phyloP scores from a whole-genome alignment of 2,797 vertebrate species.

The Macropus fuliginosus region DNA sequence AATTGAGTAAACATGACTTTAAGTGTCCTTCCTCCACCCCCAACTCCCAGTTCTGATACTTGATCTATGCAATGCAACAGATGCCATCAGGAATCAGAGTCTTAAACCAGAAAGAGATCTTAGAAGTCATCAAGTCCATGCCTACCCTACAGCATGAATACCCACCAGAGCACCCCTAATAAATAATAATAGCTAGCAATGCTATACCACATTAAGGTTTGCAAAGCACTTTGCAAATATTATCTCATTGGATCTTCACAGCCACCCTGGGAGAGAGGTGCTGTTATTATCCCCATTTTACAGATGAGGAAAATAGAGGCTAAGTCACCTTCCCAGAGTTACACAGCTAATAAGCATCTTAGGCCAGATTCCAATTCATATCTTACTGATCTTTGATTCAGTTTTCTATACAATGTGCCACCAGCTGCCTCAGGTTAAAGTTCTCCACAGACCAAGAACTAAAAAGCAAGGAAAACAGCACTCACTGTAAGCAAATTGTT shows the following conservation, averaged over 20 bases:
- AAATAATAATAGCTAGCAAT: neutral
- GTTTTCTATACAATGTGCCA: neutral
- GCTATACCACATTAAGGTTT: neutral
- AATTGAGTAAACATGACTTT: slow-evolving; percentile 17
- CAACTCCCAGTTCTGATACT: neutral
- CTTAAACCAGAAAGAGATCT: neutral
- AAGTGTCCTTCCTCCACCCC: neutral
- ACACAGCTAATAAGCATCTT: neutral
- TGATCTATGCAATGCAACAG: slow-evolving; percentile 12
- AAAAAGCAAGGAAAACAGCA: neutral
- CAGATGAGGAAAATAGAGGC: neutral
- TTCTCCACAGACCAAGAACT: neutral
- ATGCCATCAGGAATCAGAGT: neutral
- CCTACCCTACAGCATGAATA: neutral
- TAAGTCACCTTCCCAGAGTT: neutral
- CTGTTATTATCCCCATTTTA: neutral
- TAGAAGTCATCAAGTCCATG: neutral
- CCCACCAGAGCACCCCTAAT: neutral
- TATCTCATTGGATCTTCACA: neutral
- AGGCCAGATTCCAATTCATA: neutral
- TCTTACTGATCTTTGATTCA: neutral
- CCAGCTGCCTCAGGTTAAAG: neutral
- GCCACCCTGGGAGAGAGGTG: neutral
- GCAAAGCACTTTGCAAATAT: neutral
- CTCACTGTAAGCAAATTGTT: neutral